Conservation (phyloP, 2,888 invertebrate species). For the Drosophila paranaensis region DNA sequence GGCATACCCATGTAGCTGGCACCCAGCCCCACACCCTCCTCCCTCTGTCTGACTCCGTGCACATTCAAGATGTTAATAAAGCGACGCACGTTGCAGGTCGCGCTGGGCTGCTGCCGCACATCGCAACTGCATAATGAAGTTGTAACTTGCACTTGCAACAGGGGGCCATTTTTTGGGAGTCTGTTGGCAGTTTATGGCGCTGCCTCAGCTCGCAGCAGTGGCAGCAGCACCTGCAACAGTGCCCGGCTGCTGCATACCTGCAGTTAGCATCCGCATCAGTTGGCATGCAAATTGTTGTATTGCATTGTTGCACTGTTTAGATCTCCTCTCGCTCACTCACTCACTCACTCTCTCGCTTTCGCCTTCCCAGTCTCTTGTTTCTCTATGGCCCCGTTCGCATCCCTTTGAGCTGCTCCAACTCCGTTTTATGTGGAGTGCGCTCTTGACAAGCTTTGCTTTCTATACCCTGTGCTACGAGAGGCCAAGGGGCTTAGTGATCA, state of each 20-base stretch:
- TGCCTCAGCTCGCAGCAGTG: conserved; percentile 29
- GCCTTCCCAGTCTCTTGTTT: conserved; percentile 6
- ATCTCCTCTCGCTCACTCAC: conserved; percentile 11
- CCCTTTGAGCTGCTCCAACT: conserved; percentile 41
- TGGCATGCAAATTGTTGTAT: conserved; percentile 56
- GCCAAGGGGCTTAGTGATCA: background rate
- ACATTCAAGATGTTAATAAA: conserved; percentile 77
- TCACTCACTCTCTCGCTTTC: conserved; percentile 7
- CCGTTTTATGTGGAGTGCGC: conserved; percentile 38
- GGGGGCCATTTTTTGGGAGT: conserved; percentile 51
- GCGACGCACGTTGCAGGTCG: conserved; percentile 68
- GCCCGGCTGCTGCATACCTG: conserved; percentile 22
- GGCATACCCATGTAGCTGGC: conserved; percentile 45
- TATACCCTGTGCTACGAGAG: conserved; percentile 1
- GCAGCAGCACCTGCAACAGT: conserved; percentile 9
- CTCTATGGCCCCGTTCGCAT: conserved; percentile 5
- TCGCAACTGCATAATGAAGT: conserved; percentile 67
- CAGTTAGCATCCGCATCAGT: conserved; percentile 39
- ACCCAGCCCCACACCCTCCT: background rate
- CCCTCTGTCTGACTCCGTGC: background rate
- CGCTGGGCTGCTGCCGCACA: conserved; percentile 33
- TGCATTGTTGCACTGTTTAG: conserved; percentile 58
- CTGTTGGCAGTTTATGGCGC: conserved; percentile 30
- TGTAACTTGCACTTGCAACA: conserved; percentile 51
- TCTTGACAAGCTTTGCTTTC: conserved; percentile 57